phyloP scores from a whole-genome alignment of 1,140 invertebrate genomes.

The Zaprionus camerounensis region DNA sequence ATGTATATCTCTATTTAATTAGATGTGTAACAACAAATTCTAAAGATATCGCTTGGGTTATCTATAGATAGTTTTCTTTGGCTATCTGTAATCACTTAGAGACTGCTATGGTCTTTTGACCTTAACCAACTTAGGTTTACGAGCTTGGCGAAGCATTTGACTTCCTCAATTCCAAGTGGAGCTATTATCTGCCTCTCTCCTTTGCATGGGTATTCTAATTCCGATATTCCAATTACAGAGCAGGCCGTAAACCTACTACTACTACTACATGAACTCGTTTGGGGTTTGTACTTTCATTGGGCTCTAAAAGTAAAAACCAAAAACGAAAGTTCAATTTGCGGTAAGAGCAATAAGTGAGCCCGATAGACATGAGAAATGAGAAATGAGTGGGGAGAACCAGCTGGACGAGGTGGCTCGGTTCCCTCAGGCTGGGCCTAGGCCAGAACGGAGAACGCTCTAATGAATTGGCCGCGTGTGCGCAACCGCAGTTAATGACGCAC shows the following conservation, averaged over 20 bases:
- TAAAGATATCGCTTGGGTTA: neutral
- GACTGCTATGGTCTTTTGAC: neutral
- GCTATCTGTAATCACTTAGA: neutral
- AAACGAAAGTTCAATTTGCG: slow-evolving; percentile 76
- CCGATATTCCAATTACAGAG: slow-evolving; percentile 34
- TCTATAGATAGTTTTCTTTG: neutral
- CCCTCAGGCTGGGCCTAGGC: slow-evolving; percentile 24
- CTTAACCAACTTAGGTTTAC: slow-evolving; percentile 23
- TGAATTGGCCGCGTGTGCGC: slow-evolving; percentile 57
- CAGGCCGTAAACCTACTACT: slow-evolving; percentile 13
- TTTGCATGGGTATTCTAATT: slow-evolving; percentile 44
- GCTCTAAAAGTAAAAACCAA: slow-evolving; percentile 67
- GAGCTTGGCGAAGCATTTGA: slow-evolving; percentile 15
- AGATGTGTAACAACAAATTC: neutral
- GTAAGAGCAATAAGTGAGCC: neutral
- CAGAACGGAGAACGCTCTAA: slow-evolving; percentile 37
- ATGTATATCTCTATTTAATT: neutral
- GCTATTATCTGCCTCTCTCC: slow-evolving; percentile 25
- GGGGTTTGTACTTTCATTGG: slow-evolving; percentile 63
- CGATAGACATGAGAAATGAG: slow-evolving; percentile 23
- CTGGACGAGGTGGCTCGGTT: neutral
- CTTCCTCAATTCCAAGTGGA: slow-evolving; percentile 24
- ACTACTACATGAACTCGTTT: slow-evolving; percentile 33
- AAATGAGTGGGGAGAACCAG: slow-evolving; percentile 39
- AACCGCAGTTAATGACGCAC: slow-evolving; percentile 73